Conservation (phyloP, 1,140 invertebrate species). For the Drosophila rufa region DNA sequence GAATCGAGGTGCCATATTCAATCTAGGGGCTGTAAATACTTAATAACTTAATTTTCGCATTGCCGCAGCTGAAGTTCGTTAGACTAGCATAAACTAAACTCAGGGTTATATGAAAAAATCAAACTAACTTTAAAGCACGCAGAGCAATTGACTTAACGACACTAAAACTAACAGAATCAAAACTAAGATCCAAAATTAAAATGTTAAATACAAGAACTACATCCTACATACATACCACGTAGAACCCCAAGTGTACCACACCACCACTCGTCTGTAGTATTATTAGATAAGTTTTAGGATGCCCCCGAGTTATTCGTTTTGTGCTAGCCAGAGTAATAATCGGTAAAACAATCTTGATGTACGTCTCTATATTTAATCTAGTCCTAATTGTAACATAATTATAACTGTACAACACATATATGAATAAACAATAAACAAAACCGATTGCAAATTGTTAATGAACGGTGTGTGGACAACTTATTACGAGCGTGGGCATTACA, state of each 20-base stretch:
- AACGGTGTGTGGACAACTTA: slow-evolving; percentile 23
- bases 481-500: slow-evolving; percentile 9
- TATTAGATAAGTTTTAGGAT: slow-evolving; percentile 48
- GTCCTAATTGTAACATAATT: slow-evolving; percentile 80
- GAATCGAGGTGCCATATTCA: slow-evolving; percentile 62
- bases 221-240: slow-evolving; percentile 17
- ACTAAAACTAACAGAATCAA: slow-evolving; percentile 58
- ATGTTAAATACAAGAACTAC: slow-evolving; percentile 18
- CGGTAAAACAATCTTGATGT: slow-evolving; percentile 66
- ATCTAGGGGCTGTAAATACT: slow-evolving; percentile 60
- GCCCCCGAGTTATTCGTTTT: slow-evolving; percentile 58
- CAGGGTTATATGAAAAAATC: slow-evolving; percentile 61
- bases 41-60: slow-evolving; percentile 43
- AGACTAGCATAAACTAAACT: slow-evolving; percentile 72
- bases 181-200: slow-evolving; percentile 42
- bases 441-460: slow-evolving; percentile 54
- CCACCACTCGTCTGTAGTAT: slow-evolving; percentile 54
- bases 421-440: slow-evolving; percentile 64
- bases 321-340: slow-evolving; percentile 56
- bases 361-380: slow-evolving; percentile 73
- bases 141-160: slow-evolving; percentile 52
- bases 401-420: slow-evolving; percentile 68
- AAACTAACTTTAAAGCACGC: slow-evolving; percentile 38
- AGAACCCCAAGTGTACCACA: slow-evolving; percentile 30
- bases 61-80: slow-evolving; percentile 53